Base-by-base conservation (phyloP, 2,113 vertebrate species). In the Mustelus asterias region DNA sequence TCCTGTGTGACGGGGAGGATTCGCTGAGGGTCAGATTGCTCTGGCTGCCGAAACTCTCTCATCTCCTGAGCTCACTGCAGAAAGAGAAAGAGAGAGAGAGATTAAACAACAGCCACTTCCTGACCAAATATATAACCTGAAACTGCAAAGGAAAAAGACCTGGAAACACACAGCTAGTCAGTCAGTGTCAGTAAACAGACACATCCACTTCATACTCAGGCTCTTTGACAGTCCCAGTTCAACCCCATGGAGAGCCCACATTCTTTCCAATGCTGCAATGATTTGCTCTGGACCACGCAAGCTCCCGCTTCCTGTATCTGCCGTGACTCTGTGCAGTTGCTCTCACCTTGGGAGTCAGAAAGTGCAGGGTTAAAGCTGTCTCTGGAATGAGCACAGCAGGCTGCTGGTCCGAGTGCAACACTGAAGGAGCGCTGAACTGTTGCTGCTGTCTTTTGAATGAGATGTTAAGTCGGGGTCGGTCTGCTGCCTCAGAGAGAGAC, bases 11-110 rank as follows among this genome's bases (percentile, higher is more conserved):
- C 67, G 11, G 94, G 44, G 69, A 72, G 94, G 13, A 95, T 72
- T 20, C 69, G 94, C 94, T 95, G 94, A 13, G 94, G 44, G 69
- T 95, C 94, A 72, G 67, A 69, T 41, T 95, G 94, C 41, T 95
- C 94, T 72, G 48, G 65, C 10, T 95, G 94, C 94, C 69, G 94
- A 69, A 54, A 95, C 94, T 95, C 94, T 95, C 94, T 95, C 94
- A 95, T 95, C 94, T 95, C 94, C 94, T 95, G 94, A 72, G 94
- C 67, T 95, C 94, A 95, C 94, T 95, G 80, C 96, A 18, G 24
- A 37, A 54, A 41, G 37, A 60, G 65, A 72, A 11, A 18, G 60
- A 85, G 44, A 72, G 18, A 29, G 70, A 26, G 11, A 70, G 26
- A 93, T 92, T 92, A 63, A 93, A 65, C 16, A 16, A 92, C 54